Percentiles rank a stretch among this genome's conserved stretches.
phyloP scores from a whole-genome alignment of 2,888 invertebrate genomes.

The Palloptera scutellata region DNA sequence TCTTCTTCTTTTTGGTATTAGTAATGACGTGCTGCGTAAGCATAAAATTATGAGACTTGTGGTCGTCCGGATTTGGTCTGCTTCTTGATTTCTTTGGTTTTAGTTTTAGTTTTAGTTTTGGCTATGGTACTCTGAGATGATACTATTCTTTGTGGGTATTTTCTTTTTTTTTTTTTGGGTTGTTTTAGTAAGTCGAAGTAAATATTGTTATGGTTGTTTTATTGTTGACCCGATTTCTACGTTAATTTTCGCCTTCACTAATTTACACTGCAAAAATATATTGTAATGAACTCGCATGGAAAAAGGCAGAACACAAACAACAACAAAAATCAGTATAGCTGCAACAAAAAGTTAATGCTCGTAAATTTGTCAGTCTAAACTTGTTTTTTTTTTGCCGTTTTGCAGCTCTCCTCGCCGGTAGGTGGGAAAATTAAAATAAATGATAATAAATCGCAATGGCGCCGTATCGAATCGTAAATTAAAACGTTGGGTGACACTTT shows the following conservation, averaged over 20 bases:
- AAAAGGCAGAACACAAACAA: slow-evolving; percentile 1
- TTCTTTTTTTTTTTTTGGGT: background rate
- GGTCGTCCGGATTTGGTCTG: slow-evolving; percentile 8
- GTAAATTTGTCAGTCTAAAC: slow-evolving; percentile 35
- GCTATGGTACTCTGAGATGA: background rate
- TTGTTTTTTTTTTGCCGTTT: background rate
- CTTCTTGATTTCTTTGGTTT: background rate
- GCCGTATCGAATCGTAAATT: slow-evolving; percentile 45
- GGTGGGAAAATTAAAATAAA: slow-evolving; percentile 41
- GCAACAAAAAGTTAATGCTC: slow-evolving; percentile 34
- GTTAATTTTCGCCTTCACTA: slow-evolving; percentile 21
- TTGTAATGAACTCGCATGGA: background rate
- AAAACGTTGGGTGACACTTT: slow-evolving; percentile 40
- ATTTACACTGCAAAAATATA: slow-evolving; percentile 20
- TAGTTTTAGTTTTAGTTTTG: background rate
- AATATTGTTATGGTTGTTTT: background rate
- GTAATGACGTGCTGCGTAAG: slow-evolving; percentile 35
- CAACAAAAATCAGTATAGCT: slow-evolving; percentile 1
- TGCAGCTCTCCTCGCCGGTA: background rate
- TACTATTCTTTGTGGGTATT: background rate
- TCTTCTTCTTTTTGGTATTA: slow-evolving; percentile 21
- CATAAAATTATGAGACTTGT: slow-evolving; percentile 35
- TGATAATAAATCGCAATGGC: slow-evolving; percentile 46
- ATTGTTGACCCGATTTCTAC: slow-evolving; percentile 23
- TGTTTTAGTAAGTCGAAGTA: background rate